Percentiles rank a stretch among this genome's conserved stretches.
Conservation (phyloP, 2,113 vertebrate species). For the Pampusana beccarii region DNA sequence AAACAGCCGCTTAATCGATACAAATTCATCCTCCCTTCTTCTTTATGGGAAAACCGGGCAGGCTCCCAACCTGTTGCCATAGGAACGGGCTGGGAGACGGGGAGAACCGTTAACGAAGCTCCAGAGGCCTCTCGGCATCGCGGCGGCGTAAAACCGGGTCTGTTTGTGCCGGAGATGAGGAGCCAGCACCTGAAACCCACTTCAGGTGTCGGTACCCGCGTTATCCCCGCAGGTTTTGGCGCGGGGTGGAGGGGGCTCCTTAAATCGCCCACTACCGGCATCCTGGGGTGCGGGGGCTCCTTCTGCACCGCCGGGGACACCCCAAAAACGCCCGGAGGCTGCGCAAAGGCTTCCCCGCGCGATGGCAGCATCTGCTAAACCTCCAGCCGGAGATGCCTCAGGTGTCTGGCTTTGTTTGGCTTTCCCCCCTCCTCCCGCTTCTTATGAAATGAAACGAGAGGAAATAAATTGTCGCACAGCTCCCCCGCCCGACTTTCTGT, state of each 20-base stretch:
- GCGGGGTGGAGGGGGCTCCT: not conserved
- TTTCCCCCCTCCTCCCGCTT: not conserved
- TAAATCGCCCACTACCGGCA: not conserved
- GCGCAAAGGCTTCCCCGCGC: slow-evolving; percentile 1
- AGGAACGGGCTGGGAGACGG: not conserved
- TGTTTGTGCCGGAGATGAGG: not conserved
- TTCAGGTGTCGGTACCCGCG: not conserved
- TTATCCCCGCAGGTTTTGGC: not conserved
- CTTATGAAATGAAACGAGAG: not conserved
- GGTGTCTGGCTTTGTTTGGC: not conserved
- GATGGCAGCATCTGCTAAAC: slow-evolving; percentile 68
- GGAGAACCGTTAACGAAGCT: not conserved
- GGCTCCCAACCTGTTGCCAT: not conserved
- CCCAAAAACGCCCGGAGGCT: not conserved
- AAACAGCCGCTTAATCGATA: not conserved
- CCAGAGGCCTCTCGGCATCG: not conserved
- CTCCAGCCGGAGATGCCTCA: not conserved
- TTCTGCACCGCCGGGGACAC: not conserved
- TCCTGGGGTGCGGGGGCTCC: not conserved
- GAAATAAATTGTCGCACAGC: slow-evolving; percentile 32
- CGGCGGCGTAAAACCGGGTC: fast-evolving
- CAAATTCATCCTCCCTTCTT: not conserved
- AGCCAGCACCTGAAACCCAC: not conserved
- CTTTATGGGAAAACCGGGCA: not conserved
- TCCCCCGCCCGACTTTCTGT: slow-evolving; percentile 1